Base-by-base conservation (phyloP, 2,113 vertebrate species). In the Ibidorhyncha struthersii region DNA sequence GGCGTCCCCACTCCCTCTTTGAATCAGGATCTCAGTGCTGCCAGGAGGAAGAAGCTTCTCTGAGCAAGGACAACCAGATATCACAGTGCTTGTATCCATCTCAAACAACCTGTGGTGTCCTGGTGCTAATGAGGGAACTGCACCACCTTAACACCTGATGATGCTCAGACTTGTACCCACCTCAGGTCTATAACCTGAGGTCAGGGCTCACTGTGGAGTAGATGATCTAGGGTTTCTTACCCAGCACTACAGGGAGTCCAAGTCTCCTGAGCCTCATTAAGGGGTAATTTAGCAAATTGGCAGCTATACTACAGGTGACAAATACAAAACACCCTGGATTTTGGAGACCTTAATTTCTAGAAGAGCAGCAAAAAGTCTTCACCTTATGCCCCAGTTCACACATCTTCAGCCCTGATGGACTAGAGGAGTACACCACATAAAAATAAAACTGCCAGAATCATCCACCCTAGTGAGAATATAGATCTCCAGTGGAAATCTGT, bases 321-420 rank as follows among this genome's bases (percentile, higher is more conserved):
- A 74, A 73, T 27, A 79, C 3, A 47, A 10, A 79, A 73, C 61
- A 59, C 8, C 14, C 14, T 17, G 30, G 41, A 63, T 61, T 76
- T 49, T 40, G 23, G 32, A 90, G 63, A 80, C 29, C 15, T 36
- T 65, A 45, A 52, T 73, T 91, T 89, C 61, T 30, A 45, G 30
- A 45, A 91, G 9, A 77, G 34, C 45, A 93, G 66, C 8, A 79
- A 74, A 80, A 77, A 45, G 19, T 56, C 49, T 77, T 69, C 40
- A 58, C 63, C 8, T 78, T 50, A 49, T 38, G n/a, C 52, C 41
- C 26, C 19, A 43, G 16, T 56, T 82, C 30, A 82, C 19, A 47
- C 0, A 3, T n/a, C 49, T 30, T 59, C 16, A 72, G 34, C 36
- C n/a, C 30, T 50, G 18, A 72, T 0, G 0, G 59, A 50, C 19